phyloP scores from a whole-genome alignment of 2,113 vertebrate genomes.

The Colossoma macropomum region DNA sequence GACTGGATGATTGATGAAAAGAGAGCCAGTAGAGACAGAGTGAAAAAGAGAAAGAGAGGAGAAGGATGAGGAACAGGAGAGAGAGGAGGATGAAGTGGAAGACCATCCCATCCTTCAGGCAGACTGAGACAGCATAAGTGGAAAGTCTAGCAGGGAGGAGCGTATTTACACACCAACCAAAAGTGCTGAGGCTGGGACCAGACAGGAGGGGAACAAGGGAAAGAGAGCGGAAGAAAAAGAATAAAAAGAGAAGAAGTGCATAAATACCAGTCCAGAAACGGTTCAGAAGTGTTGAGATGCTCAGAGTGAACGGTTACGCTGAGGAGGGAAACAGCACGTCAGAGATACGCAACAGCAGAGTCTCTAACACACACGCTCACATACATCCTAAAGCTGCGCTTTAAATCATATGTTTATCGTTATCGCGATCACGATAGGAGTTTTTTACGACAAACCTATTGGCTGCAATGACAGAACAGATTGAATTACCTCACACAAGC shows the following conservation, averaged over 20 bases:
- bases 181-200: conserved; percentile 39
- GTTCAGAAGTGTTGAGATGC: conserved; percentile 78
- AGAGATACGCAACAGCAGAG: conserved; percentile 71
- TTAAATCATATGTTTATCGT: no score
- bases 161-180: conserved; percentile 34
- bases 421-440: no score
- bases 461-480: no score
- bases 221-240: conserved; percentile 66
- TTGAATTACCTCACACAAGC: no score
- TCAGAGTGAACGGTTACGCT: conserved; percentile 84
- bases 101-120: conserved; percentile 26
- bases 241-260: conserved; percentile 75
- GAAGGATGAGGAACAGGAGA: conserved; percentile 48
- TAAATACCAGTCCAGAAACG: conserved; percentile 85
- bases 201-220: conserved; percentile 52
- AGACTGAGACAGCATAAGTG: background rate
- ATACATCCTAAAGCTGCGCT: background rate
- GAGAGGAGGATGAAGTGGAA: conserved; percentile 58
- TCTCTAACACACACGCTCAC: conserved; percentile 41
- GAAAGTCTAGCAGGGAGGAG: conserved; percentile 38
- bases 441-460: no score
- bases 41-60: conserved; percentile 28
- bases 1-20: conserved; percentile 2
- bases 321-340: conserved; percentile 83
- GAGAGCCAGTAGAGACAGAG: conserved; percentile 47